Conservation (phyloP, 92 coral and sea anemone species). For the Porites evermanni region DNA sequence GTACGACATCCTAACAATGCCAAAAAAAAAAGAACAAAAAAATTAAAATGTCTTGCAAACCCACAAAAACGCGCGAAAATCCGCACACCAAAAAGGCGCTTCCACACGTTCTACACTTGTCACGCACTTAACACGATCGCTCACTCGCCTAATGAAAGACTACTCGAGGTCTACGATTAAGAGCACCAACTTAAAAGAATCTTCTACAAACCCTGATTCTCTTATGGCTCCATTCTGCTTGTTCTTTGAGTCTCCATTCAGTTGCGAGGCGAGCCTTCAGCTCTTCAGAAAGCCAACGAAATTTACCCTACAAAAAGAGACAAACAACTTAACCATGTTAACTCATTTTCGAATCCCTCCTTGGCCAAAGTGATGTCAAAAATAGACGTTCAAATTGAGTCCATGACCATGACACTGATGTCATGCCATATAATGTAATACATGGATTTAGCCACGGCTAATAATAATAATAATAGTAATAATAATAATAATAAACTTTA, state of each 20-base stretch:
- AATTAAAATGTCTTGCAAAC: background rate
- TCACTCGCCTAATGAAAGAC: too few species aligned
- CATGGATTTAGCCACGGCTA: too few species aligned
- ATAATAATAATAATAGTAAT: too few species aligned
- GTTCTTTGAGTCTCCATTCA: slow-evolving; percentile 83
- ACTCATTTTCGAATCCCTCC: too few species aligned
- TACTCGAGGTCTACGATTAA: background rate
- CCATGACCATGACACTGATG: too few species aligned
- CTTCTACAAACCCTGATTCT: slow-evolving; percentile 70
- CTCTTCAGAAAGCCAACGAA: slow-evolving; percentile 93
- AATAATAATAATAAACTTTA: too few species aligned
- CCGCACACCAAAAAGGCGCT: too few species aligned
- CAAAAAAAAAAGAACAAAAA: background rate
- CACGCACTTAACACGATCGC: too few species aligned
- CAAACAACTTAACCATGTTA: background rate
- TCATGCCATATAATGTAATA: too few species aligned
- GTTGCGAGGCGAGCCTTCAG: slow-evolving; percentile 72
- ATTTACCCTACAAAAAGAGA: slow-evolving; percentile 72
- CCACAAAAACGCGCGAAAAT: too few species aligned
- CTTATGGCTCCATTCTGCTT: slow-evolving; percentile 77
- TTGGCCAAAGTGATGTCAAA: too few species aligned
- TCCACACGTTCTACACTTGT: too few species aligned
- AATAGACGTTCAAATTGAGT: background rate
- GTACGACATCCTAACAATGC: slow-evolving; percentile 75
- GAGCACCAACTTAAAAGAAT: background rate